Conservation (phyloP, 2,888 invertebrate species). For the Caenorhabditis macrosperma region DNA sequence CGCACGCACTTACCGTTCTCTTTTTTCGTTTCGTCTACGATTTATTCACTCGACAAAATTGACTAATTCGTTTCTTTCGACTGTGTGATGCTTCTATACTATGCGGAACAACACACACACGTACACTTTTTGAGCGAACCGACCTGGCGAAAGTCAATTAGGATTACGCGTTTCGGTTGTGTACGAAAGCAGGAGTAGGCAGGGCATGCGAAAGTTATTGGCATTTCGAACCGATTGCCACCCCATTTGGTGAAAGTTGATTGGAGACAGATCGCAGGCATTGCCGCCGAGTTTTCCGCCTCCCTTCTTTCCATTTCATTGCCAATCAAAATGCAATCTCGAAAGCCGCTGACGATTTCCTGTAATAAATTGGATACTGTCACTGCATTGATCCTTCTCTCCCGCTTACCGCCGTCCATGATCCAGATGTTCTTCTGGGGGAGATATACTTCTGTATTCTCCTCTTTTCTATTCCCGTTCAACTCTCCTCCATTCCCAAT, state of each 20-base stretch:
- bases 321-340: slow-evolving; percentile 57
- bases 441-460: not conserved
- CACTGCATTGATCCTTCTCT: slow-evolving; percentile 12
- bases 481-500: not conserved
- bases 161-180: slow-evolving; percentile 19
- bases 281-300: slow-evolving; percentile 24
- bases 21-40: slow-evolving; percentile 11
- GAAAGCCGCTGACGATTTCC: slow-evolving; percentile 31
- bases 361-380: slow-evolving; percentile 41
- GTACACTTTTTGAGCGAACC: not conserved
- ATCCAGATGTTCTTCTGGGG: not conserved
- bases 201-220: slow-evolving; percentile 42
- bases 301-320: slow-evolving; percentile 37
- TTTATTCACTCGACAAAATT: slow-evolving; percentile 18
- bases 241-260: slow-evolving; percentile 32
- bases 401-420: too few relatives aligned
- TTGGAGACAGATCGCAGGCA: not conserved
- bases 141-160: slow-evolving; percentile 35
- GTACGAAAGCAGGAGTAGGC: not conserved
- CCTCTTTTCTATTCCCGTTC: not conserved
- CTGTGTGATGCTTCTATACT: slow-evolving; percentile 19
- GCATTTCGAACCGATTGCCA: slow-evolving; percentile 51
- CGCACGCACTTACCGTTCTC: slow-evolving; percentile 7
- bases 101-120: slow-evolving; percentile 42
- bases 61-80: slow-evolving; percentile 38